Evolutionary conservation across 64 coral and sea anemone species (phyloP), one percentile per base, ranked within the genome.

Genomic region (Porites australiensis): DNA sequence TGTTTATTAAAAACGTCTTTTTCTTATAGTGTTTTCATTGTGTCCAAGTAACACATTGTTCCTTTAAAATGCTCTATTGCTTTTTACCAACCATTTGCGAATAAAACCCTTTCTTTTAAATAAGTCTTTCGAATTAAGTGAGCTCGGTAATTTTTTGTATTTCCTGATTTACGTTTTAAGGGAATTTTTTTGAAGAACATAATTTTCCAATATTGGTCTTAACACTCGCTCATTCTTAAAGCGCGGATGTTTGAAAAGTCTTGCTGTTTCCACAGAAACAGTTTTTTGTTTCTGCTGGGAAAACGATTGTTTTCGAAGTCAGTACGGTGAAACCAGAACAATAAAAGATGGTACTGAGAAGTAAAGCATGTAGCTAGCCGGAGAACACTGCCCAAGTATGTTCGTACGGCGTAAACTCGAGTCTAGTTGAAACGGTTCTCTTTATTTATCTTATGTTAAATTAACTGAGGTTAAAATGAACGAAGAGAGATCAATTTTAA

Each of bases 121-220:
- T 18, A 74, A 73, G 70, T 73, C 70, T 44, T 37, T 45, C 27
- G 13, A 44, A 73, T 3, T 5, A 46, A 3, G 7, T 46, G 13
- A 46, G 43, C 13, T 44, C 8, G 46, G 45, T 75, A 51, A 44
- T 62, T 82, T 61, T 61, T 13, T 82, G 20, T 60, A 2, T 16
- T n/a, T n/a, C 1, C 16, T 6, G n/a, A 83, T 64, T 15, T 79
- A 16, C 55, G 14, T 74, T 76, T 76, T 12, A 6, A 62, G 78
- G 23, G 54, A 20, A 60, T 8, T 49, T 68, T 21, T 20, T 4
- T 12, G 58, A 5, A 18, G 73, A 13, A 46, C 51, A 51, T 19
- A 84, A 50, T 68, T 84, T 83, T 44, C 48, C 61, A 50, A 65
- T 84, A 84, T 84, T 84, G 81, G 81, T 37, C 62, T 84, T 84